These are phyloP conservation scores for Pterostichus niger DNA, from an alignment of 2,888 invertebrate genomes.

Conservation along the genomic window DNA sequence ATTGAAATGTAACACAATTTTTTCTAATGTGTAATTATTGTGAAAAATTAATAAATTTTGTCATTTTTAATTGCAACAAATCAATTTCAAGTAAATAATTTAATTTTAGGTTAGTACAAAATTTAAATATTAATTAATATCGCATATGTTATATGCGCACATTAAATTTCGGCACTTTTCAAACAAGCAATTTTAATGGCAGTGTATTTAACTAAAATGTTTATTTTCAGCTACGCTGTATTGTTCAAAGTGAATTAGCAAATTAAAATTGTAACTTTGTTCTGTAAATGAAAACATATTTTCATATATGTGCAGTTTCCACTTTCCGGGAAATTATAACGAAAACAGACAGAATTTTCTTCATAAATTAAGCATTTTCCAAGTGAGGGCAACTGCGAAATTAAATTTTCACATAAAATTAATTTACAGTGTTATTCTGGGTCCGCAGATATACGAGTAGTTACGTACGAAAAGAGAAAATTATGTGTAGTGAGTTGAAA, in stretches of 20 bases:
- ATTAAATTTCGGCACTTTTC: not conserved
- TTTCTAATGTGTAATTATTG: slow-evolving; percentile 33
- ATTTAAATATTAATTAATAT: slow-evolving; percentile 9
- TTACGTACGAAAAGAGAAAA: slow-evolving; percentile 30
- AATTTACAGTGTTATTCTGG: slow-evolving; percentile 45
- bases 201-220: not conserved
- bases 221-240: not conserved
- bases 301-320: slow-evolving; percentile 38
- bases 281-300: slow-evolving; percentile 33
- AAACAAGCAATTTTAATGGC: not conserved
- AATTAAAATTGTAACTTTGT: slow-evolving; percentile 45
- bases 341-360: slow-evolving; percentile 41
- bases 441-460: slow-evolving; percentile 30
- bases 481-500: slow-evolving; percentile 28
- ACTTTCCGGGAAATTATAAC: slow-evolving; percentile 32
- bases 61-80: slow-evolving; percentile 33
- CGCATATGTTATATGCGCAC: not conserved
- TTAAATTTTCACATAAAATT: slow-evolving; percentile 50
- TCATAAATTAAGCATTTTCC: slow-evolving; percentile 52
- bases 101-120: slow-evolving; percentile 5
- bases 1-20: slow-evolving; percentile 31
- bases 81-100: slow-evolving; percentile 31
- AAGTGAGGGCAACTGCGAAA: slow-evolving; percentile 39
- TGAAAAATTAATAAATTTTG: slow-evolving; percentile 38
- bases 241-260: not conserved